Conservation (phyloP, 2,888 invertebrate genomes). For the Clostera curtula region DNA sequence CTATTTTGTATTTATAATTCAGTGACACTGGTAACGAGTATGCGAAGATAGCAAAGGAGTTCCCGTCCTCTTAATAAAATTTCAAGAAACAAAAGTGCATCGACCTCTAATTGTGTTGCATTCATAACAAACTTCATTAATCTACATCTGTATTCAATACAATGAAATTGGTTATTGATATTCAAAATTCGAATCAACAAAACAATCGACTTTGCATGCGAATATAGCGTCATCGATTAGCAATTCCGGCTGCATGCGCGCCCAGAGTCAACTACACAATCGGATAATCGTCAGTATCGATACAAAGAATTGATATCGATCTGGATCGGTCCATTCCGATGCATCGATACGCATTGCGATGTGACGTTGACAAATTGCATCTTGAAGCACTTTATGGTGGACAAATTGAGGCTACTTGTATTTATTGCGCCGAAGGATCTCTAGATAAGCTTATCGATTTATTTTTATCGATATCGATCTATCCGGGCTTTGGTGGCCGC, state of each 20-base stretch:
- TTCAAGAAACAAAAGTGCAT: too few relatives aligned
- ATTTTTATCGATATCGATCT: slow-evolving; percentile 34
- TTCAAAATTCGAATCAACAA: slow-evolving; percentile 51
- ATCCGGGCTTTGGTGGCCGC: slow-evolving; percentile 16
- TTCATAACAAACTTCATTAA: too few relatives aligned
- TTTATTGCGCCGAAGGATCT: slow-evolving; percentile 39
- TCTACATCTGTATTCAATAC: slow-evolving; percentile 40
- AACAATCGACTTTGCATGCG: slow-evolving; percentile 45
- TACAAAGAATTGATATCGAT: slow-evolving; percentile 61
- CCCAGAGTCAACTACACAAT: slow-evolving; percentile 32
- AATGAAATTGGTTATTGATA: slow-evolving; percentile 39
- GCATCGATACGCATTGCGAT: slow-evolving; percentile 51
- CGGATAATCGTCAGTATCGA: slow-evolving; percentile 52
- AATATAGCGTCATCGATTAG: slow-evolving; percentile 40
- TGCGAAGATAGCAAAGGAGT: too few relatives aligned
- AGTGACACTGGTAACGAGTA: too few relatives aligned
- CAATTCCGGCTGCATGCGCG: slow-evolving; percentile 42
- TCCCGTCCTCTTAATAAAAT: too few relatives aligned
- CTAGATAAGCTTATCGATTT: slow-evolving; percentile 31
- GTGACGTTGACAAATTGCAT: slow-evolving; percentile 66
- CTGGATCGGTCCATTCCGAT: slow-evolving; percentile 53
- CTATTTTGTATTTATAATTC: too few relatives aligned
- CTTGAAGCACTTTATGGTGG: slow-evolving; percentile 50
- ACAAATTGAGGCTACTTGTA: slow-evolving; percentile 63
- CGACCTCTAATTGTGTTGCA: too few relatives aligned